Evolutionary conservation across 2,113 vertebrate species (phyloP), one percentile per base, ranked within the genome.

Genomic region (Tenrec ecaudatus): DNA sequence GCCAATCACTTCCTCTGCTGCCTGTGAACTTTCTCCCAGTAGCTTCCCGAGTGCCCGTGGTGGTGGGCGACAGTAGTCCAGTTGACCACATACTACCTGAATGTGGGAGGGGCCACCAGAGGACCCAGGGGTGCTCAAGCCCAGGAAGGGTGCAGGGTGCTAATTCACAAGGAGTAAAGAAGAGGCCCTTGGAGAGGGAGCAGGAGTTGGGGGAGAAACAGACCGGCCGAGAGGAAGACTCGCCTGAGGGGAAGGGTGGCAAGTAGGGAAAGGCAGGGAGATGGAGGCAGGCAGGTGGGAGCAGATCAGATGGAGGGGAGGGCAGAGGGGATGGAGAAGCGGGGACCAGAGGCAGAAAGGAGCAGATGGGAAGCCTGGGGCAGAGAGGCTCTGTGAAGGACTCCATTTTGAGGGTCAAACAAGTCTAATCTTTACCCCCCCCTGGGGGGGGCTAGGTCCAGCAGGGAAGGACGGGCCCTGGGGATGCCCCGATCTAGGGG

Each of bases 331-430:
- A 94, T 95, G 91, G 77, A 94, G 94, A 91, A 73, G 82, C 68
- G 64, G 79, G 93, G 64, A 64, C 85, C 87, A 12, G 69, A 89
- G 79, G 87, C 81, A 81, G 81, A 47, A 82, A 85, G 75, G 82
- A 89, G 53, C 93, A 96, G 95, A 94, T 95, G 96, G 93, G 84
- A 93, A 16, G 8, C 47, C 6, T 0, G 38, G 92, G 92, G 57
- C 0, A 33, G 91, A 47, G 93, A 89, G 81, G 93, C 94, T 86
- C 86, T 47, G 75, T 89, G 0, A 33, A 94, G 91, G 78, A 60
- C 64, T 64, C 90, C 71, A 2, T 81, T 68, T 62, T 82, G 76
- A 82, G 79, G 95, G 93, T 75, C 95, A 83, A 78, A 82, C 92
- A 83, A 47, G 47, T 77, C 84, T 9, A 10, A 12, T 79, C 90